Conservation (phyloP, 2,888 invertebrate species). For the Xestia rhomboidea region DNA sequence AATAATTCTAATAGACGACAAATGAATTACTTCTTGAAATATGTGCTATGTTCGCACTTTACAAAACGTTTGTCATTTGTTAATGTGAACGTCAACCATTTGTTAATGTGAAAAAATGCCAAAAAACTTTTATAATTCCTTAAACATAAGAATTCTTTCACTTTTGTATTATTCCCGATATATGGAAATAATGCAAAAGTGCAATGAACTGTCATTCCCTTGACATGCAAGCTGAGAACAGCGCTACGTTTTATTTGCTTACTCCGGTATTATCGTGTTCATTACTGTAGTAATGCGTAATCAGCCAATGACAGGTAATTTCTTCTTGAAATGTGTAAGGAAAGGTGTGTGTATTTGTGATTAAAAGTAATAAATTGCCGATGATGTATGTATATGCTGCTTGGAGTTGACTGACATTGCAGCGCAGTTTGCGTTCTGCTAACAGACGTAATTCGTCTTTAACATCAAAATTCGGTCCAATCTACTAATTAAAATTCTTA, state of each 20-base stretch:
- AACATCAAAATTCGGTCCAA: not conserved
- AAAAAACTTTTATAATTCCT: not conserved
- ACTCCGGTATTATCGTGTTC: conserved; percentile 10
- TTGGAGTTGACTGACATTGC: not conserved
- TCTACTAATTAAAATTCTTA: not conserved
- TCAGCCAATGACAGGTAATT: not conserved
- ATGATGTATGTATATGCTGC: not conserved
- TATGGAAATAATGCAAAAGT: conserved; percentile 19
- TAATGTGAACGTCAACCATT: not conserved
- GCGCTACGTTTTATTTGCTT: conserved; percentile 13
- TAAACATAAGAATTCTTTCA: not conserved
- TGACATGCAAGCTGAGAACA: conserved; percentile 5
- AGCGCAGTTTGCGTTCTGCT: not conserved
- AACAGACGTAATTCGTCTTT: not conserved
- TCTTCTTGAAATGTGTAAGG: not conserved
- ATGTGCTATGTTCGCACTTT: conserved; percentile 6
- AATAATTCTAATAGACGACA: conserved; percentile 7
- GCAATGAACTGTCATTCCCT: conserved; percentile 46
- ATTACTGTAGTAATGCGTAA: conserved; percentile 3
- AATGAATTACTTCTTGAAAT: not conserved
- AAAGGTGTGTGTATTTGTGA: not conserved
- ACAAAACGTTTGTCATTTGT: conserved; percentile 19
- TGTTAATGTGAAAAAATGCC: not conserved
- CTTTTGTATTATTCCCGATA: not conserved
- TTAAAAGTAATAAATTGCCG: not conserved